Conservation (phyloP, 1,140 invertebrate genomes). For the Scaptodrosophila lebanonensis region DNA sequence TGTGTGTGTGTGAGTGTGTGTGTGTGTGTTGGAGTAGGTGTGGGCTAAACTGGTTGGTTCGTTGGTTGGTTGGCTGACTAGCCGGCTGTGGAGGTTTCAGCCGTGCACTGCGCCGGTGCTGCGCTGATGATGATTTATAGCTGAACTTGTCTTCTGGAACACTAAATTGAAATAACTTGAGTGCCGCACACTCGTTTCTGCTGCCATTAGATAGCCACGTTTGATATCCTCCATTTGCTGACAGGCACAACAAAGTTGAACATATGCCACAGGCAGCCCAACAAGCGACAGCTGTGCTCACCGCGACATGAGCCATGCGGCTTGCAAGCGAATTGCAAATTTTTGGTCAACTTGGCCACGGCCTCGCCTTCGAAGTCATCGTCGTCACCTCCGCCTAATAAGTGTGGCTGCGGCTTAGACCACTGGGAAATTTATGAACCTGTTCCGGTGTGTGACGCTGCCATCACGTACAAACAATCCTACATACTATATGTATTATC, state of each 20-base stretch:
- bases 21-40: constrained; percentile 55
- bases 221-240: constrained; percentile 24
- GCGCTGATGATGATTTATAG: constrained; percentile 60
- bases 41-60: constrained; percentile 66
- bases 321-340: too few species aligned
- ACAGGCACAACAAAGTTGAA: constrained; percentile 7
- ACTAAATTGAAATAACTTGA: constrained; percentile 50
- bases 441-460: constrained; percentile 61
- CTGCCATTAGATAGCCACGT: not conserved
- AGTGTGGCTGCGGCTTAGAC: constrained; percentile 32
- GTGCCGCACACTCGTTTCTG: constrained; percentile 1
- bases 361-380: too few species aligned
- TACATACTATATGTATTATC: not conserved
- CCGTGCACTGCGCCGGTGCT: constrained; percentile 17
- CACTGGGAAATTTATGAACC: constrained; percentile 67
- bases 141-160: constrained; percentile 67
- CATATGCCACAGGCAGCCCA: constrained; percentile 27
- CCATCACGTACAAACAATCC: constrained; percentile 15
- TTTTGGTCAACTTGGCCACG: too few species aligned
- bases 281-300: not conserved
- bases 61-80: constrained; percentile 10
- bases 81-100: constrained; percentile 27
- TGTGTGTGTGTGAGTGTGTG: constrained; percentile 23
- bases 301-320: too few species aligned
- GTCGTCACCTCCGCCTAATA: constrained; percentile 36